Evolutionary conservation across 2,797 vertebrate genomes (phyloP).

Genomic region (Strix occidentalis): DNA sequence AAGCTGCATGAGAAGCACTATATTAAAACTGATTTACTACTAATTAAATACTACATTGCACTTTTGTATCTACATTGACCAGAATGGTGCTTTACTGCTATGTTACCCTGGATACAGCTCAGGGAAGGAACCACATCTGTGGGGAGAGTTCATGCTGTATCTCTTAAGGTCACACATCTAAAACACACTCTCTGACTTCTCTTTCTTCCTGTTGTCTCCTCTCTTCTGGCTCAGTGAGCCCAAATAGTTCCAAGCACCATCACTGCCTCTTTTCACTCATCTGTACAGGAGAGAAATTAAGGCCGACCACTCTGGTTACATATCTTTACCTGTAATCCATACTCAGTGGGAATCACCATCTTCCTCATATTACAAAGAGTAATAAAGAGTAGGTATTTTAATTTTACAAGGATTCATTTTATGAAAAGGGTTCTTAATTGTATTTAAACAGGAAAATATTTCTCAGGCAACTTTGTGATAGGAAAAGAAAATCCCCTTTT

Average conservation of each 20-base stretch:
- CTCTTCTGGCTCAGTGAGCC: not conserved
- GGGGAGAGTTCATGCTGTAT: accelerated
- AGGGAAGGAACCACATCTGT: not conserved
- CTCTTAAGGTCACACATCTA: not conserved
- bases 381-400: not conserved
- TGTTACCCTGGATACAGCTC: not conserved
- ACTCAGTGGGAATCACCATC: not conserved
- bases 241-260: not conserved
- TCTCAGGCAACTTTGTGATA: not conserved
- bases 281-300: not conserved
- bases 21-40: not conserved
- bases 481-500: slow-evolving; percentile 13
- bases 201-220: not conserved
- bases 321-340: not conserved
- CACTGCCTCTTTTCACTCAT: not conserved
- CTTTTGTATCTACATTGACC: not conserved
- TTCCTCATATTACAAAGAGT: not conserved
- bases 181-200: not conserved
- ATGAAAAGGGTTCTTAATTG: not conserved
- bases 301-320: not conserved
- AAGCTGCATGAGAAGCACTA: not conserved
- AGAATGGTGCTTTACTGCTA: not conserved
- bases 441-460: not conserved
- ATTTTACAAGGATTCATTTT: not conserved
- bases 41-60: not conserved